Conservation (phyloP, 2,888 invertebrate species). For the Bembecia ichneumoniformis region DNA sequence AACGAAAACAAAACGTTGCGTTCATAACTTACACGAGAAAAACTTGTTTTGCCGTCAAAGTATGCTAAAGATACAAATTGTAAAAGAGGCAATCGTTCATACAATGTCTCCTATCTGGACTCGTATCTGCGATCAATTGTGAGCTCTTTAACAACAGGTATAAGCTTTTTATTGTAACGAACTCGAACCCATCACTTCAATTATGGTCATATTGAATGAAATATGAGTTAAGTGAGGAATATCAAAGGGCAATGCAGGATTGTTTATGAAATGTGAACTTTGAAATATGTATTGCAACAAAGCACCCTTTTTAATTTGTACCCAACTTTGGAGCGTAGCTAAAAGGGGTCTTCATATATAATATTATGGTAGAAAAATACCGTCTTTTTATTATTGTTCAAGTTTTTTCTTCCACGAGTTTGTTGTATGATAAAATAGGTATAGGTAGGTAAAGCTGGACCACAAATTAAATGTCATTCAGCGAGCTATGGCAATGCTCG, state of each 20-base stretch:
- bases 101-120: conserved; percentile 44
- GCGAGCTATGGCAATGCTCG: too few species aligned
- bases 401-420: conserved; percentile 38
- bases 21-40: conserved; percentile 51
- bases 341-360: conserved; percentile 42
- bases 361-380: conserved; percentile 21
- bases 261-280: conserved; percentile 66
- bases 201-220: conserved; percentile 71
- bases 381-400: conserved; percentile 32
- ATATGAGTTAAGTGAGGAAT: conserved; percentile 71
- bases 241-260: conserved; percentile 66
- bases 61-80: conserved; percentile 70
- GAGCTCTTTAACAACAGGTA: conserved; percentile 35
- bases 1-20: conserved; percentile 49
- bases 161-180: conserved; percentile 50
- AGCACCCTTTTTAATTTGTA: conserved; percentile 70
- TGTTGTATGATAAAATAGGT: conserved; percentile 4
- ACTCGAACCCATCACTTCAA: conserved; percentile 49
- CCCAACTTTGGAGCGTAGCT: conserved; percentile 58
- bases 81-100: conserved; percentile 69
- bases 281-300: conserved; percentile 58
- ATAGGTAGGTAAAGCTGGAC: too few species aligned
- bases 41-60: conserved; percentile 65
- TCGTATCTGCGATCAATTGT: conserved; percentile 33
- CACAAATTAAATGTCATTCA: too few species aligned